Conservation (phyloP, 37 sponge, comb jelly and placozoan genomes). For the Aplysina aerophoba region DNA sequence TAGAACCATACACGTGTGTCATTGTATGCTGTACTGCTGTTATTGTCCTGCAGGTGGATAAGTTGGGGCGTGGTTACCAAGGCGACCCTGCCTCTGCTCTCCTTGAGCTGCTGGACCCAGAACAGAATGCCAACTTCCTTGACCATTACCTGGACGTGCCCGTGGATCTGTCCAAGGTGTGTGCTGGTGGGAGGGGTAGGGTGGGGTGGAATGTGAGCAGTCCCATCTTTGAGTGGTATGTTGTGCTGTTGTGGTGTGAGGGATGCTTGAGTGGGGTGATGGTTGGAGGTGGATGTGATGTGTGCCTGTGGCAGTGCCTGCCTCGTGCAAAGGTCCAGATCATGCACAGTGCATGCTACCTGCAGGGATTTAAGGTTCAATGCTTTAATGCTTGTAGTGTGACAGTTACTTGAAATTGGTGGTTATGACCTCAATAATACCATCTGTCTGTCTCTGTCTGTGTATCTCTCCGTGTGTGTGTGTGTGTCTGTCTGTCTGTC, state of each 20-base stretch:
- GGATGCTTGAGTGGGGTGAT: not conserved
- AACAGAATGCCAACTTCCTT: constrained; percentile 92
- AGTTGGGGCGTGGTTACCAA: constrained; percentile 84
- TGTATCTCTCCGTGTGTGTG: not conserved
- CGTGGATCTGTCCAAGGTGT: constrained; percentile 88
- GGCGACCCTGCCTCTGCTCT: constrained; percentile 97
- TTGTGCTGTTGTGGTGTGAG: not conserved
- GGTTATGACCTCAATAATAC: too few species aligned
- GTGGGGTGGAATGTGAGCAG: not conserved
- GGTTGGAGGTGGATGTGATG: not conserved
- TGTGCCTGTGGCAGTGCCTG: not conserved
- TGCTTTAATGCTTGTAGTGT: not conserved
- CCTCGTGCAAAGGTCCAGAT: too few species aligned
- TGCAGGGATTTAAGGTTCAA: too few species aligned
- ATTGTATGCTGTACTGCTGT: not conserved
- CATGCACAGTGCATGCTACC: too few species aligned
- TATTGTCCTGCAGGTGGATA: constrained; percentile 72
- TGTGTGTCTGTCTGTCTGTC: constrained; percentile 2
- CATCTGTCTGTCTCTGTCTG: not conserved
- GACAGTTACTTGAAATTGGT: not conserved
- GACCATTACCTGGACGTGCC: constrained; percentile 98
- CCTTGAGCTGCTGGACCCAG: constrained; percentile 93
- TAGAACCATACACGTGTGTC: not conserved
- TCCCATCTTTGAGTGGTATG: not conserved
- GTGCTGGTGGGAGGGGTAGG: not conserved